Base-by-base conservation (phyloP, 2,797 vertebrate genomes). In the Helarctos malayanus region DNA sequence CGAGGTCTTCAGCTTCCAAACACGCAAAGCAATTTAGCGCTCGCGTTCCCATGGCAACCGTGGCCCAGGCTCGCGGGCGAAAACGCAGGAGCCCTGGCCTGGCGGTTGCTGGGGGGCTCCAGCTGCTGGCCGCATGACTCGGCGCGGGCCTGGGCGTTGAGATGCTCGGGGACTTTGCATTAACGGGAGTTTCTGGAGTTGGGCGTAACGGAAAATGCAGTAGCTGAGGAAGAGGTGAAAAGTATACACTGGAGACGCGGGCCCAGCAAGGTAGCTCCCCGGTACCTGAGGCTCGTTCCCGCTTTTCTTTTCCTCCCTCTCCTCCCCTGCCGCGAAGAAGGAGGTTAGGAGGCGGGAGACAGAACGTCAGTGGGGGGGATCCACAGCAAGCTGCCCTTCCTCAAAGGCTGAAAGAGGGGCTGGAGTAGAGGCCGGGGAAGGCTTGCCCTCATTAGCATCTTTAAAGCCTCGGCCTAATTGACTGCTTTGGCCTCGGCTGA, bases 1-100 rank as follows among this genome's bases (percentile, higher is more conserved):
- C 89, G 94, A 97, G 91, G 90, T 95, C 95, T 96, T 98, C 68
- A 79, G 96, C 86, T 97, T 98, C 91, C 76, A 91, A 94, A 96
- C 73, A 86, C 21, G 4, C 82, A 85, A 92, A 97, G 92, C 93
- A 96, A 97, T 97, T 97, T 97, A 94, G 92, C 4, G 38, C 96
- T 92, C 21, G 27, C 1, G 95, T 98, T 98, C 86, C 97, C 95
- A 98, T 98, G 96, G 97, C 96, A 98, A 98, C 97, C n/a, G 19
- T 65, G 82, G 82, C 7, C 63, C 83, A 0, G 25, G 90, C 83
- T 96, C 7, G 8, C 32, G 25, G 27, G 94, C 88, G 88, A 97
- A 97, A 92, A 96, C 41, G 92, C 73, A 56, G 92, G 41, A 93
- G 65, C 71, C 52, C 38, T 0, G 56, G 92, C 68, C 89, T 94